Base-by-base conservation (phyloP, 2,113 vertebrate species). In the Chloroceryle aenea region DNA sequence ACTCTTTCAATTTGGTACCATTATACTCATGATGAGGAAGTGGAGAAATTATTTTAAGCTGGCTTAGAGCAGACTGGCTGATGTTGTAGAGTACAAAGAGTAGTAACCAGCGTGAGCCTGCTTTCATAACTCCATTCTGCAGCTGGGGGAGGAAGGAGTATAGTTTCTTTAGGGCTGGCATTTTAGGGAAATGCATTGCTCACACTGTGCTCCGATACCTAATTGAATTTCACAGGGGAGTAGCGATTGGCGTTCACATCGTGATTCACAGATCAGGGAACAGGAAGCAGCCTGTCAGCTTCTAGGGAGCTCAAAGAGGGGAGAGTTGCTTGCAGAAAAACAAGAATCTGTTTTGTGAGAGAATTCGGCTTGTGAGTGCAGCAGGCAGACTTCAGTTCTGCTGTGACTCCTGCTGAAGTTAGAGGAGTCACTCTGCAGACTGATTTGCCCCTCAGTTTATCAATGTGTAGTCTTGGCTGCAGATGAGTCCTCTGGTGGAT, bases 141-240 rank as follows among this genome's bases (percentile, higher is more conserved):
- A 96, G 16, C 61, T 52, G 73, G n/a, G 56, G 79, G 61, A 90
- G 78, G 73, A 71, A 80, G 72, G 68, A 63, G n/a, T 18, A 21
- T 38, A 48, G 68, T 95, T 96, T 94, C 83, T 94, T 79, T 82
- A 95, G 77, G 90, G 53, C 73, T 88, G 69, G 76, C 3, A 1
- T 90, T 56, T 64, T 72, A 81, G 80, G 74, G 36, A 81, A 90
- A 81, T 34, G 68, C 78, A 61, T 1, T 90, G 86, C 86, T 97
- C 85, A 43, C 2, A 8, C 84, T 91, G 83, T 89, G 85, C 85
- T 95, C 92, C 0, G 2, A 47, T 93, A 85, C 89, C 89, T 94
- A 88, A 93, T 96, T 96, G 85, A 81, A 93, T 96, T 95, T 95
- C 89, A 90, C 87, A 38, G 43, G 61, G 93, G 89, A 95, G 71